Evolutionary conservation across 2,113 vertebrate genomes (phyloP).

Genomic region (Macrotis lagotis): DNA sequence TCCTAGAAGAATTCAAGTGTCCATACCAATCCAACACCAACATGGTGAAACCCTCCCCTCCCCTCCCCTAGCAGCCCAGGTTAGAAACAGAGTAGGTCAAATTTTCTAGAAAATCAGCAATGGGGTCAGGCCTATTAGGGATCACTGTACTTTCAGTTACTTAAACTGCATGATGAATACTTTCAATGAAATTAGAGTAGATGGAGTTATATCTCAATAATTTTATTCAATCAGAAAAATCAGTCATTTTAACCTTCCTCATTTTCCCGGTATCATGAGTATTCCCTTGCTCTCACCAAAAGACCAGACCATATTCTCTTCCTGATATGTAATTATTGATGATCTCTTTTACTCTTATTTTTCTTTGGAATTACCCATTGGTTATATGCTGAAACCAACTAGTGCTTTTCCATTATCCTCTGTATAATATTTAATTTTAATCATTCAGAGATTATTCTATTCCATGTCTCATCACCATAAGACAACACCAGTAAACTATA

Average conservation of each 20-base stretch:
- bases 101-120: neutral
- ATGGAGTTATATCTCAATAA: neutral
- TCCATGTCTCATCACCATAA: neutral
- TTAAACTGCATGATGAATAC: neutral
- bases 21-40: neutral
- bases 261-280: neutral
- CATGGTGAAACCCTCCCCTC: neutral
- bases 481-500: neutral
- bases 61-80: neutral
- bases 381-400: neutral
- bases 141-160: neutral
- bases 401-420: neutral
- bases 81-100: neutral
- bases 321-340: neutral
- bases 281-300: no score
- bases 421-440: neutral
- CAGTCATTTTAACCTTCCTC: neutral
- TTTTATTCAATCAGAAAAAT: neutral
- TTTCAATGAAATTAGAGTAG: neutral
- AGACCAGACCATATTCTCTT: neutral
- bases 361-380: neutral
- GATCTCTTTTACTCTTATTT: neutral
- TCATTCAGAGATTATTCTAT: neutral
- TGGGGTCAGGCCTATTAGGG: neutral
- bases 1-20: neutral